Evolutionary conservation across 2,888 invertebrate species (phyloP), one percentile per base, ranked within the genome.

Genomic region (Brenthis daphne): DNA sequence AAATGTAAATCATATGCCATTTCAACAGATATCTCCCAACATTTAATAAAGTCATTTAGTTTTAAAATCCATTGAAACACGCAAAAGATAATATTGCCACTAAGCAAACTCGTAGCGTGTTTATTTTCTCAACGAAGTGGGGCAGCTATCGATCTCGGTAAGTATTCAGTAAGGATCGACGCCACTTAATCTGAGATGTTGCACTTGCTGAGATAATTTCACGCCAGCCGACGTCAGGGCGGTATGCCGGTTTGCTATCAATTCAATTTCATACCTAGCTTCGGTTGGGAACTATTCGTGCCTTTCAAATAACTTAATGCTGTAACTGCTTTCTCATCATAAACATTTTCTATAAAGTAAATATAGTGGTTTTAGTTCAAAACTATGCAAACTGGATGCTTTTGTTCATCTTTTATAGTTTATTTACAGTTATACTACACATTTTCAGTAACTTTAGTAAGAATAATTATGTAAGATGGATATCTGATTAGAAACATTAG

Each of bases 261-360:
- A 88, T 87, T 86, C 85, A 85, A 87, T 87, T 87, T 86, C 82
- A 85, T 83, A 84, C 81, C 82, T 82, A 84, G 79, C 82, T 82
- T 74, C 74, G 75, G 76, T 76, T 73, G 76, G 61, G 67, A 74
- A 64, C 68, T 67, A 72, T 67, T 70, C 65, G 69, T 69, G 67
- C 57, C 72, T 69, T 68, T 71, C 58, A 61, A 70, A 70, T 72
- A 70, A 71, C 68, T 68, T 72, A 24, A 55, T 67, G 65, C 55
- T 54, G 63, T 63, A 43, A 68, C 50, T 68, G 64, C 64, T 66
- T 68, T 68, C 63, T 65, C 64, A 60, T 64, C 53, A 53, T 53
- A 53, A 63, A 63, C 43, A 53, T 63, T 16, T 53, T 63, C 37
- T 63, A 63, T 43, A 43, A 14, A 43, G 20, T 43, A 20, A 54